These are phyloP conservation scores for Dendroctonus ponderosae DNA, from an alignment of 1,140 invertebrate species.

Conservation along the genomic window DNA sequence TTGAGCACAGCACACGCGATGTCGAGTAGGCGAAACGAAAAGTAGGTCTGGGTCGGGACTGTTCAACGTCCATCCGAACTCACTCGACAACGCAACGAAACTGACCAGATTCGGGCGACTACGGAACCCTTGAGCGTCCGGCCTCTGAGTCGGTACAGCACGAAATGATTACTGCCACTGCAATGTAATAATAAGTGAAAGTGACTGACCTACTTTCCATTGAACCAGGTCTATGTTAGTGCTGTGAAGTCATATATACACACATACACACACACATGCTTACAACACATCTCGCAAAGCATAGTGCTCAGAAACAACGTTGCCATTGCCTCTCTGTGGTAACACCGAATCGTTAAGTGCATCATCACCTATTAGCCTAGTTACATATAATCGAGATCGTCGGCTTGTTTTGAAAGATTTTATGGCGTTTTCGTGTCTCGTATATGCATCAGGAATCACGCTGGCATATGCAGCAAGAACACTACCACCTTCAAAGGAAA, in stretches of 20 bases:
- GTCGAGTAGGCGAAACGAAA: slow-evolving; percentile 4
- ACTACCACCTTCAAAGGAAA: too few species aligned
- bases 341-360: background rate
- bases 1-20: slow-evolving; percentile 21
- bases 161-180: slow-evolving; percentile 61
- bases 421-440: background rate
- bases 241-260: slow-evolving; percentile 49
- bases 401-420: slow-evolving; percentile 5
- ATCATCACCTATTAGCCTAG: slow-evolving; percentile 18
- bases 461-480: too few species aligned
- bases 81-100: slow-evolving; percentile 13
- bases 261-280: slow-evolving; percentile 45
- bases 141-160: slow-evolving; percentile 57
- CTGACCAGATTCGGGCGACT: slow-evolving; percentile 42
- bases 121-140: slow-evolving; percentile 50
- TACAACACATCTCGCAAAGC: slow-evolving; percentile 42
- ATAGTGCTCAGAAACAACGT: slow-evolving; percentile 19
- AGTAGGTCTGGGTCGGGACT: slow-evolving; percentile 9
- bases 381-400: slow-evolving; percentile 1
- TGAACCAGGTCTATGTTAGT: slow-evolving; percentile 66
- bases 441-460: too few species aligned
- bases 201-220: slow-evolving; percentile 67
- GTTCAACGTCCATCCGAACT: slow-evolving; percentile 7
- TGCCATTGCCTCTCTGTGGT: slow-evolving; percentile 20
- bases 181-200: slow-evolving; percentile 65